Conservation (phyloP, 2,888 invertebrate species). For the Drosophila borborema region DNA sequence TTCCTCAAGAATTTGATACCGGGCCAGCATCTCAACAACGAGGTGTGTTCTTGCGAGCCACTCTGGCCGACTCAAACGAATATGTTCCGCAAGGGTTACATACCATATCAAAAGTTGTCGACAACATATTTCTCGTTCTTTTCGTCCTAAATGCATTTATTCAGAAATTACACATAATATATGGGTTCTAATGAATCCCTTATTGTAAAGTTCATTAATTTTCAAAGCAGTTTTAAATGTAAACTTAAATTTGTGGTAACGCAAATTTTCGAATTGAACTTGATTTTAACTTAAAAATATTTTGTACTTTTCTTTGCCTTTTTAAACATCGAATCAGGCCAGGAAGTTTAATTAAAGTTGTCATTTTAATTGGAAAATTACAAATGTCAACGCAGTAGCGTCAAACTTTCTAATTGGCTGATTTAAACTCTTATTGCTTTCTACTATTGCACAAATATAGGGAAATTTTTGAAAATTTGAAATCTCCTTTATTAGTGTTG, state of each 20-base stretch:
- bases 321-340: too few relatives aligned
- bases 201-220: background rate
- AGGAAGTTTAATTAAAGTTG: too few relatives aligned
- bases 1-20: constrained; percentile 85
- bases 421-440: background rate
- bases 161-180: background rate
- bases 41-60: constrained; percentile 70
- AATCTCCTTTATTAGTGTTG: background rate
- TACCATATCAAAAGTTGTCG: constrained; percentile 7
- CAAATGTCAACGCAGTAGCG: background rate
- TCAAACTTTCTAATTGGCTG: background rate
- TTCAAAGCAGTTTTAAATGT: too few relatives aligned
- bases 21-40: constrained; percentile 85
- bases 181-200: background rate
- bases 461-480: background rate
- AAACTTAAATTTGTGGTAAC: too few relatives aligned
- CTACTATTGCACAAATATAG: background rate
- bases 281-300: too few relatives aligned
- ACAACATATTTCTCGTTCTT: constrained; percentile 24
- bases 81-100: constrained; percentile 14
- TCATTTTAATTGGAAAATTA: background rate
- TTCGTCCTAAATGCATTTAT: constrained; percentile 22
- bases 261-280: too few relatives aligned
- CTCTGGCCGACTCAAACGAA: constrained; percentile 11
- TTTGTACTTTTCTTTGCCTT: too few relatives aligned